Base-by-base conservation (phyloP, 2,797 vertebrate genomes). In the Xyrichtys novacula region DNA sequence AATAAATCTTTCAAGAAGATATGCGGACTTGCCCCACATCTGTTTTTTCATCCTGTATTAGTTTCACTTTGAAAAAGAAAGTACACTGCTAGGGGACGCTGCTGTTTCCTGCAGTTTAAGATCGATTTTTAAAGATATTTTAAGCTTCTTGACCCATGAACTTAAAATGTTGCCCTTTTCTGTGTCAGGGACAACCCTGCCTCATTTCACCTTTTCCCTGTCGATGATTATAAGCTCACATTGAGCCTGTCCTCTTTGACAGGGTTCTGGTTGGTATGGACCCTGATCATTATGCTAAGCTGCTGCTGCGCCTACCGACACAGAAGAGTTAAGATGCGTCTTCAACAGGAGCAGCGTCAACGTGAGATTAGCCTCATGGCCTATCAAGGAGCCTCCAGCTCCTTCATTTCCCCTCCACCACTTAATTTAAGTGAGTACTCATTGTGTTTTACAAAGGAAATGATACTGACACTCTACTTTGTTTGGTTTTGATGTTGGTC, bases 241-340 rank as follows among this genome's bases (percentile, higher is more conserved):
- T 14, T 46, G 7, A 38, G 9, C 29, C 17, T 10, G 15, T 19
- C 48, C 28, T 31, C 28, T 12, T 23, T 44, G 22, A 3, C 46
- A 96, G 95, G 95, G 95, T 96, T 96, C 88, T 96, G 95, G 95
- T 80, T 96, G 74, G 95, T 95, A 34, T 96, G 95, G 95, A 95
- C 94, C 15, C 78, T 96, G n/a, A 95, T 96, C 79, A 95, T 96
- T 77, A 93, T 96, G 93, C 90, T 95, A 23, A 95, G 95, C 79
- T 96, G 95, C 87, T 96, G 95, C 85, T 96, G 95, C 66, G 95
- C 95, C 3, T 96, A 95, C 81, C 86, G 94, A 64, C 95, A 96
- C 78, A 92, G 95, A 5, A 92, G 95, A 43, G 94, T 95, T 39
- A 96, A 96, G 86, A 92, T 95, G 92, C 94, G 95, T 7, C 89